A percentile compares a stretch with the other conserved stretches of the same genome.
These are phyloP conservation scores for Esox lucius DNA, from an alignment of 2,797 vertebrate species.

Conservation along the genomic window DNA sequence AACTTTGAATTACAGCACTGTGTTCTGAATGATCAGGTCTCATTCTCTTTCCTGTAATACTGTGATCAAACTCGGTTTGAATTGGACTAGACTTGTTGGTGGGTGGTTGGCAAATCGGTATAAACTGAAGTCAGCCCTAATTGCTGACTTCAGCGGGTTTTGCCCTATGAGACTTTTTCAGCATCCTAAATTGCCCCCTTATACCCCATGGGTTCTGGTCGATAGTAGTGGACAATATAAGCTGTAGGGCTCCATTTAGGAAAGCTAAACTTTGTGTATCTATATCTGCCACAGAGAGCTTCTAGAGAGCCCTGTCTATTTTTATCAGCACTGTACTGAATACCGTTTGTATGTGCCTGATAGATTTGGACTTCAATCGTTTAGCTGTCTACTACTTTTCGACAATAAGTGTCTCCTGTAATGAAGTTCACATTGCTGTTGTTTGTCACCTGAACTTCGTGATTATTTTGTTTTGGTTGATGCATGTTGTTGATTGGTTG, in stretches of 20 bases:
- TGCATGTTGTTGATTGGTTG: conserved; percentile 9
- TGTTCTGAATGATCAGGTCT: not conserved
- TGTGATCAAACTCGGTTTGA: not conserved
- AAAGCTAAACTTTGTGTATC: not conserved
- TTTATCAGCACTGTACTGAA: conserved; percentile 1
- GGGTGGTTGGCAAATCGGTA: conserved; percentile 48
- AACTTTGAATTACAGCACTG: not conserved
- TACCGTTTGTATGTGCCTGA: not conserved
- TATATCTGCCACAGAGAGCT: not conserved
- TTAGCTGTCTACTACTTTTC: not conserved
- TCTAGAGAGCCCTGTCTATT: not conserved
- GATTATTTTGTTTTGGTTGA: conserved; percentile 3
- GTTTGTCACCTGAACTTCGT: not conserved
- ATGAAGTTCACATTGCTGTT: not conserved
- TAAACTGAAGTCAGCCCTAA: conserved; percentile 11
- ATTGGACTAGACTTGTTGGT: conserved; percentile 27
- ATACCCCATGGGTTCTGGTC: not conserved
- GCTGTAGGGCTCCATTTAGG: not conserved
- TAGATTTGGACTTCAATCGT: not conserved
- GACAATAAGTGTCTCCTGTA: not conserved
- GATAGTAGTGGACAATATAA: not conserved
- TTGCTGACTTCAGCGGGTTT: conserved; percentile 41
- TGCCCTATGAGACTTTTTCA: conserved; percentile 29
- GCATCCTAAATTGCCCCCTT: not conserved
- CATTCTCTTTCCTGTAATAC: not conserved